Conservation (phyloP, 2,797 vertebrate species). For the Sparus aurata region DNA sequence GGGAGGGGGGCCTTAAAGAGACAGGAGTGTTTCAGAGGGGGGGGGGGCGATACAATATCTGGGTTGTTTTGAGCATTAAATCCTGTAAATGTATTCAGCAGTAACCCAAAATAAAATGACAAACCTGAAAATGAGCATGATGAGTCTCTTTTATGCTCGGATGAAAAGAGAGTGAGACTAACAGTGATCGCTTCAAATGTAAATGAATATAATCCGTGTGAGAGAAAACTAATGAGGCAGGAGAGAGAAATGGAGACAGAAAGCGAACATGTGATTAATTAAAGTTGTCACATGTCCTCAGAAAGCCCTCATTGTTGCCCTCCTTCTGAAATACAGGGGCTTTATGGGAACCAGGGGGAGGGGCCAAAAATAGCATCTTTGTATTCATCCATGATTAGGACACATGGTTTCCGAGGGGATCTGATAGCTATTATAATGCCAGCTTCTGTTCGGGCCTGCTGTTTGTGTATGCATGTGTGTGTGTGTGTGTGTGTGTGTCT, state of each 20-base stretch:
- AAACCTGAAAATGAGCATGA: too few species aligned
- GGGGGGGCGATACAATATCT: too few species aligned
- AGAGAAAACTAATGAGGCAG: slow-evolving; percentile 26
- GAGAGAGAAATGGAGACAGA: neutral
- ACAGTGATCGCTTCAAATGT: slow-evolving; percentile 27
- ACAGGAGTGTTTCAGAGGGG: too few species aligned
- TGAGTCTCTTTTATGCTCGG: too few species aligned
- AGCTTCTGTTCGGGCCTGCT: slow-evolving; percentile 77
- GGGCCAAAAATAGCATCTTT: slow-evolving; percentile 86
- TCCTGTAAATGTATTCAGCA: too few species aligned
- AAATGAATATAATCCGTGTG: slow-evolving; percentile 34
- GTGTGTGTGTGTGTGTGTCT: slow-evolving; percentile 28
- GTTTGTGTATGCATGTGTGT: slow-evolving; percentile 27
- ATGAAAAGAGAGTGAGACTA: neutral
- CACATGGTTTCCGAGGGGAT: slow-evolving; percentile 73
- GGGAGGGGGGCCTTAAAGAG: too few species aligned
- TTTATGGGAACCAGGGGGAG: slow-evolving; percentile 66
- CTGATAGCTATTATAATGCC: slow-evolving; percentile 79
- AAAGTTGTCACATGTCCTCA: slow-evolving; percentile 67
- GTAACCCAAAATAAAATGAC: too few species aligned
- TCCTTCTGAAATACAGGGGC: slow-evolving; percentile 43
- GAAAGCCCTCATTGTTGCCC: slow-evolving; percentile 61
- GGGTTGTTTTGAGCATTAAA: too few species aligned
- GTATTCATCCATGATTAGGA: slow-evolving; percentile 69
- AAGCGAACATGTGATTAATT: slow-evolving; percentile 56